These are phyloP conservation scores for Caenorhabditis becei DNA, from an alignment of 2,888 invertebrate genomes.

Conservation along the genomic window DNA sequence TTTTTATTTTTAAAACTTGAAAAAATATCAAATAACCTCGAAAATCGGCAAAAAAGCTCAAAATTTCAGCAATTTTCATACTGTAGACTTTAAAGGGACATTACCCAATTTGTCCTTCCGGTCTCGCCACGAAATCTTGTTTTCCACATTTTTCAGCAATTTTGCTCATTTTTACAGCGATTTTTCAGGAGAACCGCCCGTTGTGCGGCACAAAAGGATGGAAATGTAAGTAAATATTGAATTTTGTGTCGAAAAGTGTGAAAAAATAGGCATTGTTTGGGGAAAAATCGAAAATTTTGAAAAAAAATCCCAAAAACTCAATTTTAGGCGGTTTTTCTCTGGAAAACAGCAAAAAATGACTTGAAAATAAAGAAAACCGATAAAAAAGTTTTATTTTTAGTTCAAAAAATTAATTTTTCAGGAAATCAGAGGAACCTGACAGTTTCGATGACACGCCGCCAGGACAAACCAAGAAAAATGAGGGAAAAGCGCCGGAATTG, in stretches of 20 bases:
- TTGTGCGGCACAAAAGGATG: slow-evolving; percentile 4
- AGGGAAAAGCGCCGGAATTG: too few species aligned
- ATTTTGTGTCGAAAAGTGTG: neutral
- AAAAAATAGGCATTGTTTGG: too few species aligned
- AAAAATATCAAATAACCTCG: too few species aligned
- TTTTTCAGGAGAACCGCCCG: neutral
- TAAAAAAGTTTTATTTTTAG: neutral
- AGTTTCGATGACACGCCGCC: too few species aligned
- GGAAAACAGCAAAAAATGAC: neutral
- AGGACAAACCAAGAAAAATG: neutral
- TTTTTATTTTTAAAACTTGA: too few species aligned
- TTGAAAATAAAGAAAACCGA: neutral
- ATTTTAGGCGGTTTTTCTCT: neutral
- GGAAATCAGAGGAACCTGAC: too few species aligned
- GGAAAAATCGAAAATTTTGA: neutral
- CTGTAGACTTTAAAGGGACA: neutral
- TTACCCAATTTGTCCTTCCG: neutral
- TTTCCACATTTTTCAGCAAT: neutral
- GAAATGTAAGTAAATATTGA: slow-evolving; percentile 25
- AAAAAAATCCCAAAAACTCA: neutral
- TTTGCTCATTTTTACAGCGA: neutral
- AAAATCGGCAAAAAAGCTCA: neutral
- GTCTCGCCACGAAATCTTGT: neutral
- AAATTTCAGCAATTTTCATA: neutral
- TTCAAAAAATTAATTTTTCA: neutral